A percentile compares a stretch with the other conserved stretches of the same genome.
phyloP scores from a whole-genome alignment of 2,797 vertebrate genomes.

The Premnoplex brunnescens region DNA sequence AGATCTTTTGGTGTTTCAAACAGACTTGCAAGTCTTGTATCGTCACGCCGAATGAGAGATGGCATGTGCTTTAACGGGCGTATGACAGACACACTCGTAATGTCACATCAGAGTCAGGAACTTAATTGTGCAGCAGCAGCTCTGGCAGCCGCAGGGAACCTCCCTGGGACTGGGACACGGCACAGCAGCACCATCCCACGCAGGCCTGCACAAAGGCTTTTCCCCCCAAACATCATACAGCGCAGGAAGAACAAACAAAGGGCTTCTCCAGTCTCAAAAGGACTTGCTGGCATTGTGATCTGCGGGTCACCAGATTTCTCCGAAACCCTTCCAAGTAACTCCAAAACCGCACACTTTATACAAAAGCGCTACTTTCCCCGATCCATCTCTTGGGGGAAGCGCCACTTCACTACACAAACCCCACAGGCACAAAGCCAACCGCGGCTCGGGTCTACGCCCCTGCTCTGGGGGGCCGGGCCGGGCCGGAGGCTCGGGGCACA shows the following conservation, averaged over 20 bases:
- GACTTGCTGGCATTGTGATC: background rate
- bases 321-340: rapidly evolving
- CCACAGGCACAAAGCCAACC: no score
- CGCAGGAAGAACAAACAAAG: background rate
- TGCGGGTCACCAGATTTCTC: background rate
- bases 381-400: rapidly evolving
- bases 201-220: background rate
- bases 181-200: rapidly evolving
- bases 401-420: background rate
- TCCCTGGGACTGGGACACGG: rapidly evolving
- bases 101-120: rapidly evolving
- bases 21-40: rapidly evolving
- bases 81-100: rapidly evolving
- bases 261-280: background rate
- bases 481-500: no score
- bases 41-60: background rate
- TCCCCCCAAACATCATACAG: background rate
- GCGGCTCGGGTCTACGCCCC: background rate
- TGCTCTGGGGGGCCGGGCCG: rapidly evolving
- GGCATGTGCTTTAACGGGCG: rapidly evolving
- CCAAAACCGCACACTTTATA: rapidly evolving
- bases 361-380: rapidly evolving
- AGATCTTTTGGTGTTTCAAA: background rate
- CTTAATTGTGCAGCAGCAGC: background rate
- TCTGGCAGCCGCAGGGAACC: background rate